Evolutionary conservation across 2,113 vertebrate species (phyloP).

Genomic region (Cariama cristata): DNA sequence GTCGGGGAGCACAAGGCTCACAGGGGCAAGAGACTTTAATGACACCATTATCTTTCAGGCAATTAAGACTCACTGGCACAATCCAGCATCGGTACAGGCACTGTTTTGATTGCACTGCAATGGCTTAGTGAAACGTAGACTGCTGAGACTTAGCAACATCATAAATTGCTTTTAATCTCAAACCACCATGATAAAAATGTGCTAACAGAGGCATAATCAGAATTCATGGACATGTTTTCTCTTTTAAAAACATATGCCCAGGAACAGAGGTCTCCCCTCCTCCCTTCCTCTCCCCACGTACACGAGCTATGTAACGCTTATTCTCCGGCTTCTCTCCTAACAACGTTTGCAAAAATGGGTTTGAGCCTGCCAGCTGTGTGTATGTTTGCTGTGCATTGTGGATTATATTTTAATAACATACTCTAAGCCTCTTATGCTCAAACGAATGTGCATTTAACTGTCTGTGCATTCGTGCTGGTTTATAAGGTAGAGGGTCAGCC

Average conservation of each 20-base stretch:
- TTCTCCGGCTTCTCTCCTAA: neutral
- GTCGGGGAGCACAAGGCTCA: neutral
- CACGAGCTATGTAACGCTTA: neutral
- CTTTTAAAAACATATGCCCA: neutral
- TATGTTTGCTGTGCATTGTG: neutral
- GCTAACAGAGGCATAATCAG: neutral
- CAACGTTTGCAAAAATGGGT: neutral
- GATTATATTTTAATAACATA: conserved; percentile 58
- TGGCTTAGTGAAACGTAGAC: neutral
- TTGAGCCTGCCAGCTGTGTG: conserved; percentile 21
- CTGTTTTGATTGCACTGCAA: neutral
- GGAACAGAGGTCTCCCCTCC: neutral
- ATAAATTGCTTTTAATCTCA: conserved; percentile 35
- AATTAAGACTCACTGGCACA: conserved; percentile 33
- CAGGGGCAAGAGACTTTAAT: conserved; percentile 50
- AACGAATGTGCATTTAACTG: conserved; percentile 15
- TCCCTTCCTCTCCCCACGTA: neutral
- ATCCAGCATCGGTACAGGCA: neutral
- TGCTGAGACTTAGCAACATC: neutral
- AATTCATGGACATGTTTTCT: conserved; percentile 9
- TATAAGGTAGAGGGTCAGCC: conserved; percentile 12
- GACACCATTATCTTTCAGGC: conserved; percentile 60
- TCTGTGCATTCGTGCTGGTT: neutral
- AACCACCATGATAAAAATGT: neutral
- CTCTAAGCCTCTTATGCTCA: conserved; percentile 41